Evolutionary conservation across 2,888 invertebrate species (phyloP), one percentile per base, ranked within the genome.

Genomic region (Drosophila vallismaia): DNA sequence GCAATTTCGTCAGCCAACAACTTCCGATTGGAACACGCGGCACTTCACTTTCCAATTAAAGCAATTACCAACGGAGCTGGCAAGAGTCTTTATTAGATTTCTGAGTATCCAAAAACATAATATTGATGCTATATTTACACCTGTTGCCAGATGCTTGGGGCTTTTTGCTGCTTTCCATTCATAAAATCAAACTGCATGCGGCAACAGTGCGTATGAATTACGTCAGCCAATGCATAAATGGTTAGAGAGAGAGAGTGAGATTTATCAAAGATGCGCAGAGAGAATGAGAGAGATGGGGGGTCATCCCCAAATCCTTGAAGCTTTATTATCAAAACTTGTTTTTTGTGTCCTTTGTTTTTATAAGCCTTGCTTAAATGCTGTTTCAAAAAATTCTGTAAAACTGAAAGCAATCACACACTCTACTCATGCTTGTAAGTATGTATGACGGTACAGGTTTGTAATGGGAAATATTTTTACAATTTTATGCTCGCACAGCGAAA

Each of bases 151-250:
- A 49, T 62, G 60, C 38, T 36, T 45, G 12, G 53, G 38, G 45
- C 62, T 71, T 73, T 75, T 42, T 55, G 70, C 77, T 72, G 70
- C 77, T 72, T 85, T 74, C 79, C 84, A 84, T 84, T 84, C 84
- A 84, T 86, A 86, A 84, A 84, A 85, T 52, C 51, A 67, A 64
- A 76, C 74, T 76, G 69, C 83, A 79, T 83, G 84, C 72, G 74
- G 83, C 86, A 84, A 84, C 28, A 33, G 60, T 66, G 71, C 63
- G 71, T 73, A 69, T 12, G 73, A 79, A 67, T 84, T 84, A 70
- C 84, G 70, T 84, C 84, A 84, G 84, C 84, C 76, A 84, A 75
- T 46, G 57, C 44, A 49, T 44, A 29, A 4, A 31, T 14, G 38
- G 60, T 28, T 26, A 24, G 57, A 44, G 62, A 58, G n/a, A 40